Evolutionary conservation across 2,888 invertebrate genomes (phyloP), one percentile per base, ranked within the genome.

Genomic region (Tethea ocularis): DNA sequence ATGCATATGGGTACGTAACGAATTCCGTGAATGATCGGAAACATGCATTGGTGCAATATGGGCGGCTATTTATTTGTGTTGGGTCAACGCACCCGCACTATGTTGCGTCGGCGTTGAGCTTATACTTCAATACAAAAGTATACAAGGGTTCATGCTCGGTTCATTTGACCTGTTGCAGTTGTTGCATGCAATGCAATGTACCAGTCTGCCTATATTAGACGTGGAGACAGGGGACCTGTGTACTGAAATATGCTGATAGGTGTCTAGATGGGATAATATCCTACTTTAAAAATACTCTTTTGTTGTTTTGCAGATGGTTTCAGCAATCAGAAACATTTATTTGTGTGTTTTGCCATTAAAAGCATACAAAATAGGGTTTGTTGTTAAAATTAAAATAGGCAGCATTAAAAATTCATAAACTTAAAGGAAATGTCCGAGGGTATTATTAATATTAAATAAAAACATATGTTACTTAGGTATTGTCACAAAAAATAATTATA

Each of bases 1-100:
- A 72, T 74, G 70, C 73, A 72, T 67, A 22, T n/a, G n/a, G n/a
- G n/a, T 54, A 54, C 24, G 77, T 78, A 78, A 80, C 64, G 77
- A 78, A 46, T 80, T 76, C 80, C 74, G 81, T 83, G 84, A 86
- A 80, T 79, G 86, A 87, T 88, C 76, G 76, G 78, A 81, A 83
- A 77, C 86, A 84, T 67, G 77, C 80, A 71, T 73, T 72, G 69
- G 74, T 74, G 70, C 66, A 71, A 68, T 77, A 72, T 74, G 71
- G 64, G 56, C 66, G 60, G 72, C 72, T 84, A 83, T 87, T 87
- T 86, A 86, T 87, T 87, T 84, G 79, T 81, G 72, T 71, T 69
- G 66, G 88, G 86, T 88, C 86, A 83, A 79, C 72, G 89, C 81
- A 82, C 90, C 72, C 78, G 58, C 63, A 77, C 76, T 78, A 75